Evolutionary conservation across 2,888 invertebrate species (phyloP), one percentile per base, ranked within the genome.

Genomic region (Protophormia terraenovae): DNA sequence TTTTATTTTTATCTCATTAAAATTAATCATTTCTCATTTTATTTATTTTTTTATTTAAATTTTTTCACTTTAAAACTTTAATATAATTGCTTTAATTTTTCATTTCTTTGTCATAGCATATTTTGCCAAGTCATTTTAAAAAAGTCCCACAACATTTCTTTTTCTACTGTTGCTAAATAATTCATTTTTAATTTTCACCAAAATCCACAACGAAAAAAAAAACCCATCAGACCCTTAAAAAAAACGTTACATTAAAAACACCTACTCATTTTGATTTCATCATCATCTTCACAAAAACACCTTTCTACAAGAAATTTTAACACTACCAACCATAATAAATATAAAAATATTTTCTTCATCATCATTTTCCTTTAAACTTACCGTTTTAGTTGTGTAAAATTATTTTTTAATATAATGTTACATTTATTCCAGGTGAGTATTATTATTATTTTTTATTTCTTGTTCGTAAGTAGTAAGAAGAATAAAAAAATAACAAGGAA

Each of bases 401-500:
- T 58, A 60, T 67, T n/a, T 67, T 22, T 64, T 45, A 53, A 27
- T 24, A 55, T 32, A 60, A 53, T 53, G 29, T 75, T 76, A 53
- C 60, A 55, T 53, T 29, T 82, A 82, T 77, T 80, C 80, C 80
- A 80, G 73, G 58, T 80, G 79, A 80, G 72, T 72, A 41, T 19
- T 71, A 62, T 24, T 35, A 22, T 38, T 60, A 14, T 41, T 27
- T 22, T 38, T 64, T 22, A 7, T 50, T 6, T 19, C 10, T 62
- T 24, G 45, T 7, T 5, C 7, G n/a, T n/a, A n/a, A n/a, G n/a
- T n/a, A n/a, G n/a, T n/a, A n/a, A n/a, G n/a, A n/a, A n/a, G n/a
- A 69, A 50, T 10, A 38, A 35, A 47, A 32, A 50, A 38, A 41
- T 38, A 60, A 60, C 16, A 55, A 50, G 78, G 78, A 50, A 53